Evolutionary conservation across 2,888 invertebrate species (phyloP).

Genomic region (Cheilosia impressa): DNA sequence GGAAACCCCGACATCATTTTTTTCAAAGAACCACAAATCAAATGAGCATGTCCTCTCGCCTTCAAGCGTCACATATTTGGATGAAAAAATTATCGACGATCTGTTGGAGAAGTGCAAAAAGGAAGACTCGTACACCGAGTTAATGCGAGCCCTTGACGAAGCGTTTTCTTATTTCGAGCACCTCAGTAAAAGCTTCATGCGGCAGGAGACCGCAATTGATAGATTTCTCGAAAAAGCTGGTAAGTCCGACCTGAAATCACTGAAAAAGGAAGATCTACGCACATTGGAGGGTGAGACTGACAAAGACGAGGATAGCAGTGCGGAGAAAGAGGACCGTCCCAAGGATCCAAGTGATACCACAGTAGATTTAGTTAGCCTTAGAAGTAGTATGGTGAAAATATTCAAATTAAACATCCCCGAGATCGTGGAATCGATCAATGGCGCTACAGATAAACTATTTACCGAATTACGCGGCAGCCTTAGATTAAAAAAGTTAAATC

Average conservation of each 20-base stretch:
- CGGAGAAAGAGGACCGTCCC: slow-evolving; percentile 51
- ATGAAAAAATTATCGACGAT: slow-evolving; percentile 90
- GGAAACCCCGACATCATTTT: slow-evolving; percentile 9
- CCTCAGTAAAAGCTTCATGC: slow-evolving; percentile 89
- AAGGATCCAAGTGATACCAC: slow-evolving; percentile 78
- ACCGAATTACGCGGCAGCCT: slow-evolving; percentile 75
- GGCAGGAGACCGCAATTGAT: slow-evolving; percentile 75
- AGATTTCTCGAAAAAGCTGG: slow-evolving; percentile 85
- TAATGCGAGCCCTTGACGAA: slow-evolving; percentile 90
- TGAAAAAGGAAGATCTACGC: slow-evolving; percentile 90
- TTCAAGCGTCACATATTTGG: slow-evolving; percentile 85
- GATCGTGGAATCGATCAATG: slow-evolving; percentile 80
- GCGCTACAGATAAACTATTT: slow-evolving; percentile 76
- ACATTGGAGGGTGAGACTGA: slow-evolving; percentile 91
- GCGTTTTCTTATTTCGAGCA: slow-evolving; percentile 89
- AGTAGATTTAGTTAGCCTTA: slow-evolving; percentile 86
- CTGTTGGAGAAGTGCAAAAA: slow-evolving; percentile 90
- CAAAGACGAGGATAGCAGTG: slow-evolving; percentile 92
- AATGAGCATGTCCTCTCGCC: slow-evolving; percentile 41
- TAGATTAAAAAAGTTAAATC: slow-evolving; percentile 69
- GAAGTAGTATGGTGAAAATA: slow-evolving; percentile 84
- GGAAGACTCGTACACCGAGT: slow-evolving; percentile 87
- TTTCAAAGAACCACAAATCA: slow-evolving; percentile 7
- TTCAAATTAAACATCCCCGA: slow-evolving; percentile 78
- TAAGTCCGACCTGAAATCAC: slow-evolving; percentile 85